These are phyloP conservation scores for Cheumatopsyche charites DNA, from an alignment of 1,140 invertebrate genomes.

Conservation along the genomic window DNA sequence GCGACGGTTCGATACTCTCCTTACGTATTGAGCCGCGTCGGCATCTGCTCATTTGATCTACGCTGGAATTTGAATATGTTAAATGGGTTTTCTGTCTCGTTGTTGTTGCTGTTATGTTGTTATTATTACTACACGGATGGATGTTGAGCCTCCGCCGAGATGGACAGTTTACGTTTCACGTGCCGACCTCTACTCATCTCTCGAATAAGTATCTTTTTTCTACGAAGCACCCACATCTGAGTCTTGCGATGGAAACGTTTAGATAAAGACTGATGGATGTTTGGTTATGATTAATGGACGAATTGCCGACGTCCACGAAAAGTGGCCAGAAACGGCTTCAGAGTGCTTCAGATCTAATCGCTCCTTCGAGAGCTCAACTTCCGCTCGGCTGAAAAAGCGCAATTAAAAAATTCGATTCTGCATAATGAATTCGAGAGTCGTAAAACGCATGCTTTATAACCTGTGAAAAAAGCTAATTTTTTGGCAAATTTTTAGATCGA, in stretches of 20 bases:
- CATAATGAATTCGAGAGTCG: too few species aligned
- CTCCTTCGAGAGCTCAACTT: too few species aligned
- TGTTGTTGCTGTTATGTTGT: conserved; percentile 38
- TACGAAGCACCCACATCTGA: background rate
- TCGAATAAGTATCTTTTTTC: conserved; percentile 27
- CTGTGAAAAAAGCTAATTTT: too few species aligned
- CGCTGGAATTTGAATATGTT: conserved; percentile 35
- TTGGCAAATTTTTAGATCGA: too few species aligned
- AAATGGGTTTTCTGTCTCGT: conserved; percentile 40
- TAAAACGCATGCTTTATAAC: too few species aligned
- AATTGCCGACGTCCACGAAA: conserved; percentile 26
- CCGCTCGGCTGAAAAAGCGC: too few species aligned
- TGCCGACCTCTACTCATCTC: background rate
- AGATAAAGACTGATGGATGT: conserved; percentile 47
- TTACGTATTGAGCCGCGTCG: background rate
- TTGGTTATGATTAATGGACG: conserved; percentile 45
- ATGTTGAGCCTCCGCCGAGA: conserved; percentile 34
- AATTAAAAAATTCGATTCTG: too few species aligned
- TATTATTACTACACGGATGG: too few species aligned
- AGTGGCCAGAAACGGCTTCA: too few species aligned
- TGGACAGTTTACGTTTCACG: conserved; percentile 40
- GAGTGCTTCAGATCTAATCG: too few species aligned
- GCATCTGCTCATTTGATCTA: conserved; percentile 42
- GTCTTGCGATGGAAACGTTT: conserved; percentile 42
- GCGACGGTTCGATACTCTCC: background rate